Conservation (phyloP, 2,888 invertebrate species). For the Euphydryas editha region DNA sequence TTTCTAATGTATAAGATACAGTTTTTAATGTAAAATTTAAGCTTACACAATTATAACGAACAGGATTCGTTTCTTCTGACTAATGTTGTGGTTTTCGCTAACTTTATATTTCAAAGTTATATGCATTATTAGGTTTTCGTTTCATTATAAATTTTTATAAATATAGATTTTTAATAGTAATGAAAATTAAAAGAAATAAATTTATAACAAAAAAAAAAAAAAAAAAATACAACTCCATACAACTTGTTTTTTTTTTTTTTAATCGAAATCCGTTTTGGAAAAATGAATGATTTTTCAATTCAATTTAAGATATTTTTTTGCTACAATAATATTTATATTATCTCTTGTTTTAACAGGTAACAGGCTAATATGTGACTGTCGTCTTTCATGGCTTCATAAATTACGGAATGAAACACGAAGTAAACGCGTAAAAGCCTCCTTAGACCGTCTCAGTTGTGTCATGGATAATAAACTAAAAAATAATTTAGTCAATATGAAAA, state of each 20-base stretch:
- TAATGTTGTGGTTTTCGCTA: not conserved
- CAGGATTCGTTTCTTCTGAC: not conserved
- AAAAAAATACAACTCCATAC: too few species aligned
- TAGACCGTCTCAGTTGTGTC: constrained; percentile 88
- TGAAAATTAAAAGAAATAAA: too few species aligned
- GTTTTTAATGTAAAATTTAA: not conserved
- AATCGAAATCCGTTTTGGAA: not conserved
- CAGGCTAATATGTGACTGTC: constrained; percentile 91
- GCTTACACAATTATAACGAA: not conserved
- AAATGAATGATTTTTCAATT: not conserved
- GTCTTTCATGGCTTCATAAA: constrained; percentile 90
- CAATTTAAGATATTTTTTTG: constrained; percentile 14
- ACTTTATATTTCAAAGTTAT: too few species aligned
- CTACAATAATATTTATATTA: not conserved
- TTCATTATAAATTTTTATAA: too few species aligned
- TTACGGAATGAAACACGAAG: constrained; percentile 90
- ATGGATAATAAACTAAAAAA: constrained; percentile 77
- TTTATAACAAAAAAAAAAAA: too few species aligned
- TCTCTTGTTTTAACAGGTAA: constrained; percentile 85
- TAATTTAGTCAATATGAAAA: constrained; percentile 54
- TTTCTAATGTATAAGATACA: constrained; percentile 21
- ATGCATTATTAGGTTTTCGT: too few species aligned
- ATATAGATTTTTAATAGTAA: too few species aligned
- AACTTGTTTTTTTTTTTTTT: too few species aligned
- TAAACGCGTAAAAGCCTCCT: constrained; percentile 84